Base-by-base conservation (phyloP, 2,113 vertebrate species). In the Phyllostomus discolor region DNA sequence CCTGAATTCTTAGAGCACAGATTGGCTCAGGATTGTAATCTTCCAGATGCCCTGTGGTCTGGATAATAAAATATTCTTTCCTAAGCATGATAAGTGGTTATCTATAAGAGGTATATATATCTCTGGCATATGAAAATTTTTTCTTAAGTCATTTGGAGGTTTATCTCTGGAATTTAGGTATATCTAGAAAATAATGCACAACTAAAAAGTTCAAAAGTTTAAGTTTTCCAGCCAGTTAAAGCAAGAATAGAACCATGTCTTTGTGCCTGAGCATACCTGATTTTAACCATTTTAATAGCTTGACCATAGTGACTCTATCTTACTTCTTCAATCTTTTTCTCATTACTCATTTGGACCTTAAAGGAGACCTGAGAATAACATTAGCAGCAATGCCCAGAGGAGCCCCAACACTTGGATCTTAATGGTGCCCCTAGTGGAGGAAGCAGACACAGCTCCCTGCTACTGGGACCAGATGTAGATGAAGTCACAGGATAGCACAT, bases 401-500 rank as follows among this genome's bases (percentile, higher is more conserved):
- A 76, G 6, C 16, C 38, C 1, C n/a, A 22, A 20, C 19, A 20
- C 35, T 17, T 17, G 48, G 67, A 33, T 46, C 28, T 46, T 3
- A 3, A 33, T 1, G 5, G 31, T 0, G 0, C 17, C n/a, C 46
- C 85, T 22, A 16, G 35, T 7, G 52, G 20, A 52, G n/a, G 12
- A 28, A 33, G 48, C 3, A 4, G 76, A 26, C 4, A 0, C 8
- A 8, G 17, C 10, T 10, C 66, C 43, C 31, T 88, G 70, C 69
- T 12, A 33, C 15, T 12, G 15, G 8, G 24, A 20, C 14, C 22
- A 38, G 19, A 19, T 59, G 2, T 17, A 7, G 14, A 41, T 43
- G 69, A 35, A 0, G 0, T 76, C 73, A 33, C 1, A 0, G 0
- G 14, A 9, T n/a, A 28, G 12, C 9, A 5, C 19, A 0, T 4